Conservation (phyloP, 2,797 vertebrate species). For the Gymnocypris eckloni region DNA sequence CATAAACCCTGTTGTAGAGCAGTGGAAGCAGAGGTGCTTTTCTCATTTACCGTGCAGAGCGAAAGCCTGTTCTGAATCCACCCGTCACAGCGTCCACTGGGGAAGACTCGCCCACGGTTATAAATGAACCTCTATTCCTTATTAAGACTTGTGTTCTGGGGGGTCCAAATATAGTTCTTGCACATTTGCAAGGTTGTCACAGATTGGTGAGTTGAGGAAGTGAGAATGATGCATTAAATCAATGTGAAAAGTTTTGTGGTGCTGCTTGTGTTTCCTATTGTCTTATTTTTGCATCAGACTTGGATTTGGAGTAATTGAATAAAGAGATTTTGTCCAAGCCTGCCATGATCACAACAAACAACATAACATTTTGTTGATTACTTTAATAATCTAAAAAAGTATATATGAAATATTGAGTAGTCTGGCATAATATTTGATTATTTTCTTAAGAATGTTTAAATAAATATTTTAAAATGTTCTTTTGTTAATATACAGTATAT, state of each 20-base stretch:
- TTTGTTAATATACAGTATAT: too few species aligned
- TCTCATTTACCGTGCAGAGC: constrained; percentile 53
- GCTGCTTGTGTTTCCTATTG: neutral
- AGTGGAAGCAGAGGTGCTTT: constrained; percentile 43
- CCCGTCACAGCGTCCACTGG: constrained; percentile 47
- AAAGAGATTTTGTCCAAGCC: neutral
- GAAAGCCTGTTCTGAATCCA: constrained; percentile 55
- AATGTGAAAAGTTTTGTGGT: neutral
- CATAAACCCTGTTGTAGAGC: constrained; percentile 60
- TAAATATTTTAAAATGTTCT: too few species aligned
- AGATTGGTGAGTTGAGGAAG: constrained; percentile 28
- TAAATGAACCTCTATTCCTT: constrained; percentile 53
- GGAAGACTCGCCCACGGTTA: constrained; percentile 35
- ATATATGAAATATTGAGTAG: too few species aligned
- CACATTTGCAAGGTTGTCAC: constrained; percentile 36
- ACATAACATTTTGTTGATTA: constrained; percentile 4
- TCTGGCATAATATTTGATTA: too few species aligned
- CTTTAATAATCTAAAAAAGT: too few species aligned
- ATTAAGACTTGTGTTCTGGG: constrained; percentile 54
- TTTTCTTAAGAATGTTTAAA: too few species aligned
- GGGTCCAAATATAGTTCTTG: constrained; percentile 52
- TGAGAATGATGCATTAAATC: neutral
- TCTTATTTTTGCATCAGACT: neutral
- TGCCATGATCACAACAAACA: neutral
- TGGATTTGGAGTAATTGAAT: neutral